Evolutionary conservation across 2,888 invertebrate species (phyloP), one percentile per base, ranked within the genome.

Genomic region (Drosophila engyochracea): DNA sequence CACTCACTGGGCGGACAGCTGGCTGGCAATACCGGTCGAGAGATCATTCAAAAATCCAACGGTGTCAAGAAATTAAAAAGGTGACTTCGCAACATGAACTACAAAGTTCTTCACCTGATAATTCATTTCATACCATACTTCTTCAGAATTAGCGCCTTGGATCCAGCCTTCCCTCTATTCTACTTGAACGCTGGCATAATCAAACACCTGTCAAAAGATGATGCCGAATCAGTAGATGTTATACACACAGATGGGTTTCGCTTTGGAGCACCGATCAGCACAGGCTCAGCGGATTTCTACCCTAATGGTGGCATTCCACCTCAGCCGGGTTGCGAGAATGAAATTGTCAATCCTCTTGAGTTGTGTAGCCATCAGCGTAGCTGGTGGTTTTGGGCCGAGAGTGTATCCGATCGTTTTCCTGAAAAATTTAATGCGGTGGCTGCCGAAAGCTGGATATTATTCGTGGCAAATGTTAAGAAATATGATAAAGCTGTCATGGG

Each of bases 191-290:
- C 81, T 28, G 76, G 79, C 5, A 31, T 90, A 7, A 62, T 77
- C 4, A 28, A 69, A 4, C 95, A 95, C 79, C 90, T 95, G 16
- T 93, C 82, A 41, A 93, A 94, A 3, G 92, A 92, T 3, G 95
- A 95, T 86, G 95, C 95, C 0, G 94, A 94, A 54, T 95, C 95
- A 53, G 95, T 95, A 1, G 95, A 96, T 91, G 94, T 96, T 6
- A 96, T 96, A 68, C 96, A 96, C 86, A 96, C 96, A 0, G 96
- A 96, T 80, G 95, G 30, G 30, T 7, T 30, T 30, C 1, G 30
- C 30, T 31, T 4, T 70, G 95, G 95, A 0, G 95, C 95, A 0
- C 95, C 95, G 0, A 94, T 94, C 1, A 91, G 93, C n/a, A 95
- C 95, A 0, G 95, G 95, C 1, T 95, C 95, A 0, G 95, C 93